phyloP scores from a whole-genome alignment of 1,140 invertebrate genomes.

The Thrips palmi region DNA sequence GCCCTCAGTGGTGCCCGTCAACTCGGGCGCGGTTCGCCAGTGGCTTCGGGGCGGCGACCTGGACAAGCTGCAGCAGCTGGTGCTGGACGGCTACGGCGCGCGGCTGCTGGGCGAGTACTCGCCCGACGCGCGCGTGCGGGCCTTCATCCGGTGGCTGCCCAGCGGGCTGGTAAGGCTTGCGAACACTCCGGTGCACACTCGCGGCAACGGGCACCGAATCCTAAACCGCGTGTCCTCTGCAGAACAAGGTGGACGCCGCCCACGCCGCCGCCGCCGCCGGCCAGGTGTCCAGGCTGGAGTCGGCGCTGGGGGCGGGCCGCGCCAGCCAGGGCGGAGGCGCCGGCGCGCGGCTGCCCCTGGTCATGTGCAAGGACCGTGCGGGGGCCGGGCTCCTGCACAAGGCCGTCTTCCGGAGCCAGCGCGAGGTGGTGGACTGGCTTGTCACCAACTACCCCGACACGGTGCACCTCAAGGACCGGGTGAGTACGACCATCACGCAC shows the following conservation, averaged over 20 bases:
- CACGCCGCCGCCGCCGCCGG: constrained; percentile 53
- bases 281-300: constrained; percentile 39
- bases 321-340: constrained; percentile 27
- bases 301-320: constrained; percentile 33
- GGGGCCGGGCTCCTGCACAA: constrained; percentile 61
- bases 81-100: constrained; percentile 58
- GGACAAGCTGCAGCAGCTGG: constrained; percentile 53
- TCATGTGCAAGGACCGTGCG: constrained; percentile 47
- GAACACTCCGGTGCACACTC: neutral
- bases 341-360: constrained; percentile 39
- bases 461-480: constrained; percentile 55
- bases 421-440: constrained; percentile 51
- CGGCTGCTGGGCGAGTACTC: constrained; percentile 46
- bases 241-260: constrained; percentile 24
- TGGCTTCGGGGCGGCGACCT: constrained; percentile 52
- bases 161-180: constrained; percentile 39
- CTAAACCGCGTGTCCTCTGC: neutral
- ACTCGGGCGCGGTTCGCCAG: constrained; percentile 36
- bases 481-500: too few species aligned
- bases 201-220: neutral
- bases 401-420: constrained; percentile 54
- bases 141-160: constrained; percentile 45
- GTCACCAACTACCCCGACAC: constrained; percentile 51
- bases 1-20: constrained; percentile 26
- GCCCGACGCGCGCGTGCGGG: constrained; percentile 38